Conservation (phyloP, 1,140 invertebrate genomes). For the Drosophila lacertosa region DNA sequence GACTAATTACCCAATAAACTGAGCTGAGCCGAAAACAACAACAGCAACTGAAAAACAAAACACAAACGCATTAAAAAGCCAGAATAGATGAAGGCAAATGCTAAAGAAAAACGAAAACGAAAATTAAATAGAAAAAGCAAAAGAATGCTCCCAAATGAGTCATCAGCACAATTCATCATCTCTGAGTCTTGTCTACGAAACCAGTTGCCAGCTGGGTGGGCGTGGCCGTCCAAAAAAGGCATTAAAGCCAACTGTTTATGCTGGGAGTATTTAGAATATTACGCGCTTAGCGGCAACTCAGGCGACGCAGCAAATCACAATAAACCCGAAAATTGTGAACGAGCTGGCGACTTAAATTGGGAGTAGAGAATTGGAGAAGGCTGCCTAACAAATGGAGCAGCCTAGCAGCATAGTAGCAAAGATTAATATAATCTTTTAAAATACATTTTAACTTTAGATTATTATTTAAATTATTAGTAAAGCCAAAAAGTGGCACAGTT, state of each 20-base stretch:
- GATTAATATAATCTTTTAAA: too few species aligned
- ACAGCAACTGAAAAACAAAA: constrained; percentile 21
- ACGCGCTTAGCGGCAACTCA: constrained; percentile 3
- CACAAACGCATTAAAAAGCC: constrained; percentile 6
- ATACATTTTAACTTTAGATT: too few species aligned
- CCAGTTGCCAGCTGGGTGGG: constrained; percentile 6
- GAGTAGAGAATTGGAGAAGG: background rate
- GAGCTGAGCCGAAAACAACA: constrained; percentile 20
- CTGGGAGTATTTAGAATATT: constrained; percentile 37
- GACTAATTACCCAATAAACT: constrained; percentile 61
- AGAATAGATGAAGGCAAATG: background rate
- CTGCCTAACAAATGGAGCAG: background rate
- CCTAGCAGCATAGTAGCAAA: too few species aligned
- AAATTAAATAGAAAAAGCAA: too few species aligned
- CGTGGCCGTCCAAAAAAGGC: constrained; percentile 22
- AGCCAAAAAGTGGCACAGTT: too few species aligned
- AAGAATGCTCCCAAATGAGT: constrained; percentile 62
- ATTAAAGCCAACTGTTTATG: constrained; percentile 51
- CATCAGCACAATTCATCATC: constrained; percentile 76
- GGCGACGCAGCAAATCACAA: constrained; percentile 12
- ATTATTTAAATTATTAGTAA: too few species aligned
- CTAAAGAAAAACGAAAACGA: too few species aligned
- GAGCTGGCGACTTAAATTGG: constrained; percentile 7
- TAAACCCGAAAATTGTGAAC: constrained; percentile 14
- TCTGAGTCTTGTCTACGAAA: constrained; percentile 1